Percentiles rank a stretch among this genome's conserved stretches.
phyloP scores from a whole-genome alignment of 2,888 invertebrate genomes.

The Miltochrista miniata region DNA sequence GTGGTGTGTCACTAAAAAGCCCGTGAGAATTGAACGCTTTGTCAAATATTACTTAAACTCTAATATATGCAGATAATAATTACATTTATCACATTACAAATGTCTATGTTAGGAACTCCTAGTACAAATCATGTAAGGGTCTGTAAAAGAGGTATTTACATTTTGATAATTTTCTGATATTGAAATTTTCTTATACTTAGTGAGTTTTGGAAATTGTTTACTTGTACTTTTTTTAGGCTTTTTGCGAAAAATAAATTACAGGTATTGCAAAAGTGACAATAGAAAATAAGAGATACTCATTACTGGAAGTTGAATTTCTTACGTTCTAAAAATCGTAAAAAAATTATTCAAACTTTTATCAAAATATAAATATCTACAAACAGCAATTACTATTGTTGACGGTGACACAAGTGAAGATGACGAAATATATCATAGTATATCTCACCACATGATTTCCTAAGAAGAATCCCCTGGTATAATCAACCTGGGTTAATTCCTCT shows the following conservation, averaged over 20 bases:
- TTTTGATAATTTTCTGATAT: conserved; percentile 29
- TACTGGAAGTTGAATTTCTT: too few relatives aligned
- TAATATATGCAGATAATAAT: conserved; percentile 40
- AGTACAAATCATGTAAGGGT: conserved; percentile 14
- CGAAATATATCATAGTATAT: not conserved
- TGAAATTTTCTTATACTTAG: too few relatives aligned
- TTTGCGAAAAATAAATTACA: too few relatives aligned
- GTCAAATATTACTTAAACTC: conserved; percentile 35
- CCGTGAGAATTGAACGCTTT: conserved; percentile 32
- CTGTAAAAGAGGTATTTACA: conserved; percentile 30
- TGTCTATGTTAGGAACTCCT: conserved; percentile 31
- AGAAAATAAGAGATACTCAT: too few relatives aligned
- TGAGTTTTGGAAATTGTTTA: too few relatives aligned
- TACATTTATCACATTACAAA: conserved; percentile 43
- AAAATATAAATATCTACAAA: conserved; percentile 40
- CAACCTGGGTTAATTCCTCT: conserved; percentile 51
- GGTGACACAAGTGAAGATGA: conserved; percentile 21
- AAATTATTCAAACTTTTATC: conserved; percentile 19
- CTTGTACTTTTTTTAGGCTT: too few relatives aligned
- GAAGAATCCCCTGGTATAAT: conserved; percentile 88
- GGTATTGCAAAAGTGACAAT: too few relatives aligned
- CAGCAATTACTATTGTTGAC: conserved; percentile 60
- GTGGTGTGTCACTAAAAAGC: conserved; percentile 70
- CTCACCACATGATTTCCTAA: conserved; percentile 92
- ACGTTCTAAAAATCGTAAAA: not conserved